These are phyloP conservation scores for Limosa lapponica DNA, from an alignment of 2,797 vertebrate species.

Conservation along the genomic window DNA sequence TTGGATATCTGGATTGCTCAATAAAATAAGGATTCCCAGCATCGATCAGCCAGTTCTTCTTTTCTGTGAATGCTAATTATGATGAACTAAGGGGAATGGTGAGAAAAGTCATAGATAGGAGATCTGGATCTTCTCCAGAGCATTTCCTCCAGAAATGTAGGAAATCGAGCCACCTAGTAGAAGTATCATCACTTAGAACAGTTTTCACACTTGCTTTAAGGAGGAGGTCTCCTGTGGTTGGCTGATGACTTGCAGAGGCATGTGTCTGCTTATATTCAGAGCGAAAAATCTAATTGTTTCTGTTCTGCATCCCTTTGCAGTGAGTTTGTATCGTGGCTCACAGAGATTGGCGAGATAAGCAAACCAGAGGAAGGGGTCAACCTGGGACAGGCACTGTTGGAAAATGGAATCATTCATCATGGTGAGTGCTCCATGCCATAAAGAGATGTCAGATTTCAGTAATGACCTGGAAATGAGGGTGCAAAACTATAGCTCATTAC, in stretches of 20 bases:
- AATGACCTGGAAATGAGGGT: not conserved
- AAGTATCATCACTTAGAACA: not conserved
- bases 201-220: not conserved
- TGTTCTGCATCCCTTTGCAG: constrained; percentile 75
- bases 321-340: constrained; percentile 97
- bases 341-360: constrained; percentile 96
- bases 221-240: not conserved
- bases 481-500: not conserved
- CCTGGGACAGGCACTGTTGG: constrained; percentile 94
- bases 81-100: not conserved
- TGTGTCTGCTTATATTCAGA: not conserved
- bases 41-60: not conserved
- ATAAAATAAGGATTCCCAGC: not conserved
- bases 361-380: constrained; percentile 97
- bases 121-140: not conserved
- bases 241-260: not conserved
- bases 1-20: not conserved
- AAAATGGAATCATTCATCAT: constrained; percentile 98
- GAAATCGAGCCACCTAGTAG: not conserved
- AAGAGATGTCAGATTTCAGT: not conserved
- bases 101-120: not conserved
- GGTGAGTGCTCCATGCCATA: constrained; percentile 80
- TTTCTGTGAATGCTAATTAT: not conserved
- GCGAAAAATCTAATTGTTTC: not conserved
- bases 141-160: not conserved